Evolutionary conservation across 2,888 invertebrate species (phyloP).

Genomic region (Dorcus parallelipipedus): DNA sequence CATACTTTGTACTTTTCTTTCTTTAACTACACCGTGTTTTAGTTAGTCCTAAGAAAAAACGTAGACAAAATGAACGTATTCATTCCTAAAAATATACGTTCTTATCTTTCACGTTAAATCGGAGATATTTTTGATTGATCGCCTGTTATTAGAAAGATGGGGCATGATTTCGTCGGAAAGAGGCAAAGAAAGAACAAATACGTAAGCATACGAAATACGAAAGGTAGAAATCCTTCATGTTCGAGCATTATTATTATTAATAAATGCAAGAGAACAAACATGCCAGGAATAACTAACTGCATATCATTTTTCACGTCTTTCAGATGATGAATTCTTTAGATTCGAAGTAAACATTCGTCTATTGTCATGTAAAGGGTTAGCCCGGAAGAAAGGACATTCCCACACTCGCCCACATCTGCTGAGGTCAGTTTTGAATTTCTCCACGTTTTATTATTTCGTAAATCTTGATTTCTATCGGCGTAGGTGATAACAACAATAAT

Average conservation of each 20-base stretch:
- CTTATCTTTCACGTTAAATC: too few species aligned
- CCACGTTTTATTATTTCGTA: conserved; percentile 18
- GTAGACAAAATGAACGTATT: too few species aligned
- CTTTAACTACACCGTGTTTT: too few species aligned
- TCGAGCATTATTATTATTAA: not conserved
- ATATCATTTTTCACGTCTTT: conserved; percentile 10
- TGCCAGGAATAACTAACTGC: not conserved
- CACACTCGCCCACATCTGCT: conserved; percentile 29
- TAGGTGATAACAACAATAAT: not conserved
- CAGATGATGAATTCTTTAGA: conserved; percentile 8
- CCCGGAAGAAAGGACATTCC: conserved; percentile 23
- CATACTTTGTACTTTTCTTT: too few species aligned
- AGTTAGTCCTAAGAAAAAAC: too few species aligned
- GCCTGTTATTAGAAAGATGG: too few species aligned
- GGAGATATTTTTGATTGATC: too few species aligned
- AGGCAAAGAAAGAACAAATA: too few species aligned
- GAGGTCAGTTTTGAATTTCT: conserved; percentile 20
- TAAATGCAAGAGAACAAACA: not conserved
- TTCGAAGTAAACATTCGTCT: conserved; percentile 14
- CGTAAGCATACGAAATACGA: too few species aligned
- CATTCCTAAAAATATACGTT: too few species aligned
- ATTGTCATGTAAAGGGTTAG: conserved; percentile 26
- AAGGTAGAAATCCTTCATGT: too few species aligned
- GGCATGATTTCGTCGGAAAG: too few species aligned
- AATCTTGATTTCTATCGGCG: conserved; percentile 13